phyloP scores from a whole-genome alignment of 2,113 vertebrate species.

The Corythaeola cristata region DNA sequence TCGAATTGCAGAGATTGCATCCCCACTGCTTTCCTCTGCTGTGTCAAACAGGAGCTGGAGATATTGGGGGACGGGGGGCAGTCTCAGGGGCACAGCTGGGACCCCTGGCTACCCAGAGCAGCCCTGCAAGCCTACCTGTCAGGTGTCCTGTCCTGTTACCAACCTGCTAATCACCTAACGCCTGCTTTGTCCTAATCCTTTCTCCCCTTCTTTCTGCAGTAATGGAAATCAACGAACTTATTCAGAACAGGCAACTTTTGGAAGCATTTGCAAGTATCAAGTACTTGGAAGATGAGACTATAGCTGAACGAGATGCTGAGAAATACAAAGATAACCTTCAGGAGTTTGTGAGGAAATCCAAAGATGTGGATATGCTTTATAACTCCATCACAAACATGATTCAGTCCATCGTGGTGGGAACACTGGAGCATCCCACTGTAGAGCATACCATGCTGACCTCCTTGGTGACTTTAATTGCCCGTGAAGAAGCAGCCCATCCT shows the following conservation, averaged over 20 bases:
- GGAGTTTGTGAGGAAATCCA: slow-evolving; percentile 58
- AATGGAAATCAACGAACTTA: slow-evolving; percentile 77
- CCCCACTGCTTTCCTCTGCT: background rate
- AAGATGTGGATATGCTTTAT: slow-evolving; percentile 76
- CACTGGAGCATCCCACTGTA: slow-evolving; percentile 43
- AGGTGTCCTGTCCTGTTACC: background rate
- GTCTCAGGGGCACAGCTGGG: background rate
- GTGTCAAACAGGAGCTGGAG: background rate
- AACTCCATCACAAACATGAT: slow-evolving; percentile 49
- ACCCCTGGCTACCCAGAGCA: background rate
- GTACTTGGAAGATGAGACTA: slow-evolving; percentile 61
- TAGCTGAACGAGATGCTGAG: slow-evolving; percentile 28
- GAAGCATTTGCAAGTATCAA: slow-evolving; percentile 70
- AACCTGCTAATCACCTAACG: background rate
- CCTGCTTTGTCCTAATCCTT: background rate
- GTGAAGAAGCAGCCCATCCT: slow-evolving; percentile 69
- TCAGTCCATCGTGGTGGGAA: slow-evolving; percentile 56
- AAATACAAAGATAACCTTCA: slow-evolving; percentile 57
- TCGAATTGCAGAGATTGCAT: background rate
- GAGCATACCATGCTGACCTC: slow-evolving; percentile 25
- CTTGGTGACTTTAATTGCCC: slow-evolving; percentile 63
- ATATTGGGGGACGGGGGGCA: background rate
- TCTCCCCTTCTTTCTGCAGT: slow-evolving; percentile 1
- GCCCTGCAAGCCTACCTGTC: background rate
- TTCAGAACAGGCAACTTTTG: slow-evolving; percentile 70